phyloP scores from a whole-genome alignment of 92 coral and sea anemone species.

The Zoanthus sociatus region DNA sequence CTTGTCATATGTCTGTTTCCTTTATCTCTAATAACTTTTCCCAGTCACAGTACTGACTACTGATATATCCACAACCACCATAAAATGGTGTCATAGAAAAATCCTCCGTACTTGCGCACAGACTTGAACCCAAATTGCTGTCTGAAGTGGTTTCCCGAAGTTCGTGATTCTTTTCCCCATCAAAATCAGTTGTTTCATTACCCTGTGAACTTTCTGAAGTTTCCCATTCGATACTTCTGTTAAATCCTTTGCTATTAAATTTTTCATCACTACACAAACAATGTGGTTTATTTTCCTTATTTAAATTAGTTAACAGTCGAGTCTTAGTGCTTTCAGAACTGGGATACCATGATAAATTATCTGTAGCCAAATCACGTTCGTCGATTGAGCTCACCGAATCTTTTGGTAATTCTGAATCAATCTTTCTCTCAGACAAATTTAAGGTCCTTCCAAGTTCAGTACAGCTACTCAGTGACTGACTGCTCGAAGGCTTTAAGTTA shows the following conservation, averaged over 20 bases:
- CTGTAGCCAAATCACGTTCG: neutral
- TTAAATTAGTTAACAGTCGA: neutral
- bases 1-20: constrained; percentile 42
- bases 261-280: constrained; percentile 18
- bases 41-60: constrained; percentile 27
- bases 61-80: neutral
- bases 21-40: constrained; percentile 17
- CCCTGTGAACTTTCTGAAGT: constrained; percentile 68
- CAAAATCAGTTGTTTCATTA: constrained; percentile 37
- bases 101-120: constrained; percentile 38
- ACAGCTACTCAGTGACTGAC: constrained; percentile 45
- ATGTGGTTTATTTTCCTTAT: constrained; percentile 1
- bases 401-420: constrained; percentile 35
- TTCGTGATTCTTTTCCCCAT: constrained; percentile 24
- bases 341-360: neutral
- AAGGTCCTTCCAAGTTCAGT: constrained; percentile 23
- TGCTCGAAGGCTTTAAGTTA: constrained; percentile 60
- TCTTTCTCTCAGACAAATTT: constrained; percentile 20
- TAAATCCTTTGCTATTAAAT: neutral
- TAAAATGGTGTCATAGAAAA: constrained; percentile 18
- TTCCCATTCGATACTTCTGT: constrained; percentile 63
- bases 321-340: neutral
- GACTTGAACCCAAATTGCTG: constrained; percentile 44
- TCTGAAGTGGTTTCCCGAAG: constrained; percentile 42
- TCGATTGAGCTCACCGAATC: constrained; percentile 29